phyloP scores from a whole-genome alignment of 2,888 invertebrate species.

The Aphidius colemani region DNA sequence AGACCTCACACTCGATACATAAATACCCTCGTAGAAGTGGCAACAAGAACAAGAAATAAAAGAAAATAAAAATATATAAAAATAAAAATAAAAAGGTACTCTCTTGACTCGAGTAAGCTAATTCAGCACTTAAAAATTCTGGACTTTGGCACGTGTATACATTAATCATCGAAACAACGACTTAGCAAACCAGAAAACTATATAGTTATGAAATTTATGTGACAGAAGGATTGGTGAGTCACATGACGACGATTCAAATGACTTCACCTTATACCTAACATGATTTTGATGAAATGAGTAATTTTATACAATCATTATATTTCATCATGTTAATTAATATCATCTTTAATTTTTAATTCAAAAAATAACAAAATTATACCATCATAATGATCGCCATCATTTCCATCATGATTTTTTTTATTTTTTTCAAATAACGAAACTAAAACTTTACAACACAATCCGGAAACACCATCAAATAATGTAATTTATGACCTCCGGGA shows the following conservation, averaged over 20 bases:
- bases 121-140: slow-evolving; percentile 26
- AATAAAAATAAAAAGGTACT: too few species aligned
- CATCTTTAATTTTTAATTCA: too few species aligned
- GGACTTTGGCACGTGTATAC: slow-evolving; percentile 24
- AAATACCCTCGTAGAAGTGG: slow-evolving; percentile 16
- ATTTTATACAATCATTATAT: slow-evolving; percentile 6
- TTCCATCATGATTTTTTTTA: neutral
- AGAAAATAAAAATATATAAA: slow-evolving; percentile 12
- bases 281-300: slow-evolving; percentile 14
- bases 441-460: neutral
- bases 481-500: neutral
- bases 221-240: slow-evolving; percentile 5
- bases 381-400: neutral
- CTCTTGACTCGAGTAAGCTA: neutral
- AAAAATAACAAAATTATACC: neutral
- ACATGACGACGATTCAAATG: slow-evolving; percentile 10
- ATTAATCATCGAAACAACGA: slow-evolving; percentile 26
- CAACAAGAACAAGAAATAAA: slow-evolving; percentile 6
- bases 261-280: slow-evolving; percentile 9
- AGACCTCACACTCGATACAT: slow-evolving; percentile 19
- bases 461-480: too few species aligned
- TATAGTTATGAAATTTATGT: neutral
- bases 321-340: slow-evolving; percentile 7
- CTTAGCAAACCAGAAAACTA: slow-evolving; percentile 10
- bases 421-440: neutral